phyloP scores from a whole-genome alignment of 92 coral and sea anemone genomes.

The Galaxea fascicularis region DNA sequence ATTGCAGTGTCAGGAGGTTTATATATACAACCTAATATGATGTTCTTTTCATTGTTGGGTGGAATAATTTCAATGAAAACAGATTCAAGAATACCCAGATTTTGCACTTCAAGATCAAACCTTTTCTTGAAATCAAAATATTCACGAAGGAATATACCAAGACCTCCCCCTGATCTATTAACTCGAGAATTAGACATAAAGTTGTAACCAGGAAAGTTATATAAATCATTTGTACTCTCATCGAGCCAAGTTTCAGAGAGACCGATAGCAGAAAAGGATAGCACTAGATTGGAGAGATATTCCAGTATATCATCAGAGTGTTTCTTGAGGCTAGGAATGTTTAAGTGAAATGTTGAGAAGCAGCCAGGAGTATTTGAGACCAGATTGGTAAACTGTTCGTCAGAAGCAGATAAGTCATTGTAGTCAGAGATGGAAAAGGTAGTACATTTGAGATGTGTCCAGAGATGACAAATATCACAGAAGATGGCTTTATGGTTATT shows the following conservation, averaged over 20 bases:
- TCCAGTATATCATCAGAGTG: too few species aligned
- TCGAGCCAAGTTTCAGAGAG: constrained; percentile 54
- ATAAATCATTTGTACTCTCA: constrained; percentile 6
- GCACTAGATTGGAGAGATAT: too few species aligned
- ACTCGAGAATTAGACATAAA: background rate
- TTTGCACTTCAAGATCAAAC: background rate
- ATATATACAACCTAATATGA: background rate
- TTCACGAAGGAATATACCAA: background rate
- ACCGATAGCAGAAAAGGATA: constrained; percentile 36
- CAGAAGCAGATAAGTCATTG: too few species aligned
- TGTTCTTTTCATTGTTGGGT: background rate
- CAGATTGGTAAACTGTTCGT: too few species aligned
- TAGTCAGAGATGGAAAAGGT: too few species aligned
- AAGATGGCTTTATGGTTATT: too few species aligned
- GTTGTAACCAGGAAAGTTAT: constrained; percentile 19
- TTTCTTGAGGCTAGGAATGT: too few species aligned
- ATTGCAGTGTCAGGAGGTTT: background rate
- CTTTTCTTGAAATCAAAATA: background rate
- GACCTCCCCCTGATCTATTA: background rate
- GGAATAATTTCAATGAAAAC: background rate
- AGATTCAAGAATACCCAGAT: background rate
- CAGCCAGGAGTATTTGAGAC: too few species aligned
- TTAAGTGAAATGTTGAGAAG: too few species aligned
- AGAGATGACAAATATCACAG: too few species aligned
- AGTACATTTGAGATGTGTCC: too few species aligned